Evolutionary conservation across 1,140 invertebrate species (phyloP).

Genomic region (Drosophila parvula): DNA sequence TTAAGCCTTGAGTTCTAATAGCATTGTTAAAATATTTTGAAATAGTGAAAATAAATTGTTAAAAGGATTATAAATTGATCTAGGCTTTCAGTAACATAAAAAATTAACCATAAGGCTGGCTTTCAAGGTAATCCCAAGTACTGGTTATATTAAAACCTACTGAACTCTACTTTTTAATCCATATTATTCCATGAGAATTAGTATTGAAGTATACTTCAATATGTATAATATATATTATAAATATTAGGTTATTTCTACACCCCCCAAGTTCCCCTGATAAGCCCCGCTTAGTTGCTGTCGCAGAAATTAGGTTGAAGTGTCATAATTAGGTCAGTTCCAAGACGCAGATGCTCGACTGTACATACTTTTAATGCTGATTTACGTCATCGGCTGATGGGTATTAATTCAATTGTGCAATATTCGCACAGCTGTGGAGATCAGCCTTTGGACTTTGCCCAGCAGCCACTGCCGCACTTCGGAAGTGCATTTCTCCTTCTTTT

Average conservation of each 20-base stretch:
- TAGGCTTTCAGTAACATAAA: background rate
- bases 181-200: background rate
- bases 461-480: conserved; percentile 16
- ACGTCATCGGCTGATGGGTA: conserved; percentile 38
- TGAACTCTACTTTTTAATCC: background rate
- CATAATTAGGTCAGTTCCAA: conserved; percentile 22
- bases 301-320: conserved; percentile 4
- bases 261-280: background rate
- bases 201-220: background rate
- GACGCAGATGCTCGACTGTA: conserved; percentile 34
- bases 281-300: too few relatives aligned
- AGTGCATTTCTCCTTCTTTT: conserved; percentile 19
- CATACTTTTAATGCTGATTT: conserved; percentile 29
- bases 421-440: conserved; percentile 22
- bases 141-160: background rate
- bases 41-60: too few relatives aligned
- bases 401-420: conserved; percentile 40
- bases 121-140: background rate
- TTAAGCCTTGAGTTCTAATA: background rate
- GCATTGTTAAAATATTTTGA: background rate
- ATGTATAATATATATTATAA: background rate
- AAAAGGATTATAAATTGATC: too few relatives aligned
- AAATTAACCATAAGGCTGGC: background rate
- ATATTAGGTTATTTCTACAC: background rate
- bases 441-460: conserved; percentile 68